Percentiles rank a stretch among this genome's conserved stretches.
Evolutionary conservation across 1,140 invertebrate species (phyloP).

Genomic region (Magallana ariakensis): DNA sequence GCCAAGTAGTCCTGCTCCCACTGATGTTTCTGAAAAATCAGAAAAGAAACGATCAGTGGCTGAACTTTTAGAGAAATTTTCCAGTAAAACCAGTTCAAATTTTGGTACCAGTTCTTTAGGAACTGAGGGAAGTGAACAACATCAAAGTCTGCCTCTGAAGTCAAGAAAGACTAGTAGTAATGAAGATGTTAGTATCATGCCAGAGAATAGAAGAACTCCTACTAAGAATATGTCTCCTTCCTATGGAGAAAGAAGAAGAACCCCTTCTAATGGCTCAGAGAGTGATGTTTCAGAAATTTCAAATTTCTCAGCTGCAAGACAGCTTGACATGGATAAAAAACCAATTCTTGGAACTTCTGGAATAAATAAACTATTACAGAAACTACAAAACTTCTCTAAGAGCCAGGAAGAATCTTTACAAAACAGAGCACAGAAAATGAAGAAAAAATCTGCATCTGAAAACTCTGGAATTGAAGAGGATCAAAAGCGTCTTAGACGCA

Average conservation of each 20-base stretch:
- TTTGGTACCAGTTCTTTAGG: slow-evolving; percentile 49
- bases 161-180: slow-evolving; percentile 45
- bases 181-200: slow-evolving; percentile 51
- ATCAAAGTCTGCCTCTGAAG: slow-evolving; percentile 52
- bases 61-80: slow-evolving; percentile 62
- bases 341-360: slow-evolving; percentile 20
- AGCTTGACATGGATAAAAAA: slow-evolving; percentile 50
- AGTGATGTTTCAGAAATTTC: slow-evolving; percentile 54
- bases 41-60: slow-evolving; percentile 58
- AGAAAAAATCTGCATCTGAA: slow-evolving; percentile 51
- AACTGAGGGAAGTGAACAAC: slow-evolving; percentile 49
- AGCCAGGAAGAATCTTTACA: slow-evolving; percentile 55
- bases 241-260: slow-evolving; percentile 48
- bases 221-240: slow-evolving; percentile 52
- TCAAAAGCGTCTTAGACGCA: slow-evolving; percentile 51
- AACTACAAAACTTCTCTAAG: slow-evolving; percentile 64
- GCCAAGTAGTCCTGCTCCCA: slow-evolving; percentile 64
- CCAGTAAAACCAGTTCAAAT: slow-evolving; percentile 55
- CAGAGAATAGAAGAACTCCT: slow-evolving; percentile 47
- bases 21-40: slow-evolving; percentile 48
- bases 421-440: slow-evolving; percentile 56
- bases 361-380: slow-evolving; percentile 63
- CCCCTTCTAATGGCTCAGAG: slow-evolving; percentile 63
- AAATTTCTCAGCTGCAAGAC: slow-evolving; percentile 49
- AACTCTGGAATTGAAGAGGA: slow-evolving; percentile 39